Evolutionary conservation across 2,797 vertebrate species (phyloP), one percentile per base, ranked within the genome.

Genomic region (Eulemur mongoz): DNA sequence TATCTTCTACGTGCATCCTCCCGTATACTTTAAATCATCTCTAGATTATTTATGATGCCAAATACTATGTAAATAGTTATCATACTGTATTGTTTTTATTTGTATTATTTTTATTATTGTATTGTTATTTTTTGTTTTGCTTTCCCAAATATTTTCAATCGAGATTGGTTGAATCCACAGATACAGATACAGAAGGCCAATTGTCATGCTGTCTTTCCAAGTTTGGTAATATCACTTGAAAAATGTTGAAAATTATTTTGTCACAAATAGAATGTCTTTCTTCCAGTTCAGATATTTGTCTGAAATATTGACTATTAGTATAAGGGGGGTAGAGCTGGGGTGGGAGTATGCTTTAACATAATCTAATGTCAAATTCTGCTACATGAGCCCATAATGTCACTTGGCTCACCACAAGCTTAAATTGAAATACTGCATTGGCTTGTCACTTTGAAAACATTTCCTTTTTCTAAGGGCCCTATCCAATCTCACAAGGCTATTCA

Each of bases 401-500:
- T 82, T 25, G 38, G 48, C 54, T 97, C 52, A 65, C 52, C 50
- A 4, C 52, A 79, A 61, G 91, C 96, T 96, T 94, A 84, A 95
- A 97, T 23, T 50, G 65, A 96, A 95, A 98, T 88, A n/a, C 69
- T 95, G 73, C 93, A 54, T 54, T 69, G 88, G 48, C 35, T 92
- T 97, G 94, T 82, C 59, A 70, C 84, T 91, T 76, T 92, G 89
- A 91, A 88, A 88, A 69, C 52, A 89, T 93, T 98, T 98, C 91
- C 63, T 88, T 95, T 97, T 78, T 54, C 73, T 54, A 94, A 95
- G 81, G 87, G 30, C 54, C 57, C 95, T 94, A 48, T 94, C 91
- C 96, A 96, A 93, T 91, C 95, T 97, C 97, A 82, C 6, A n/a
- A 97, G 95, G 91, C 97, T 97, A 92, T 92, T 95, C 95, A 95